Percentiles rank a stretch among this genome's conserved stretches.
Conservation (phyloP, 2,797 vertebrate species). For the Gallinago stenura region DNA sequence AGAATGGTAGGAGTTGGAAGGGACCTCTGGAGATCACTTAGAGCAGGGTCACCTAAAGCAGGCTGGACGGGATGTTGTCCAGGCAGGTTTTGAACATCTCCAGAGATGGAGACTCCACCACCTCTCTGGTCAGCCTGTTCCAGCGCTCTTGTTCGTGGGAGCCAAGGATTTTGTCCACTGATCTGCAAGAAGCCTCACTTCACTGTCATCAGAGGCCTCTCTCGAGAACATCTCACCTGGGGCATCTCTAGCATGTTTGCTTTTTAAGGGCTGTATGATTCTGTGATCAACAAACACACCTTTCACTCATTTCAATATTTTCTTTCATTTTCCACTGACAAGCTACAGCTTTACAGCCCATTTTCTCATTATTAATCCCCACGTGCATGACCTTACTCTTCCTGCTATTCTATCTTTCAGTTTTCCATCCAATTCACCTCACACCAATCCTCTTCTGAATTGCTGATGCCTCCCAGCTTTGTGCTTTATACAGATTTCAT, state of each 20-base stretch:
- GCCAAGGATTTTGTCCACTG: not conserved
- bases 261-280: not conserved
- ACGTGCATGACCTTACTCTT: not conserved
- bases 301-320: not conserved
- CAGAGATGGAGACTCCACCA: too few species aligned
- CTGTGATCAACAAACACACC: slow-evolving; percentile 19
- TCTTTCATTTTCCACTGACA: not conserved
- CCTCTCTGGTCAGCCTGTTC: too few species aligned
- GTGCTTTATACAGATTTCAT: too few species aligned
- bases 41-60: too few species aligned
- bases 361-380: slow-evolving; percentile 12
- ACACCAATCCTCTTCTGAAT: too few species aligned
- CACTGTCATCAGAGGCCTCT: not conserved
- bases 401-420: not conserved
- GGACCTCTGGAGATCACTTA: too few species aligned
- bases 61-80: too few species aligned
- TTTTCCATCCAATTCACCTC: too few species aligned
- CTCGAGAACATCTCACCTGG: not conserved
- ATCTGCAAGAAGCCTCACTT: not conserved
- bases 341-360: not conserved
- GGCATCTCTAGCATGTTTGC: not conserved
- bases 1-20: too few species aligned
- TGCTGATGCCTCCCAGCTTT: too few species aligned
- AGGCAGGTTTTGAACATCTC: too few species aligned
- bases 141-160: not conserved